These are phyloP conservation scores for Eumacrocentrus americanus DNA, from an alignment of 2,888 invertebrate species.

Conservation along the genomic window DNA sequence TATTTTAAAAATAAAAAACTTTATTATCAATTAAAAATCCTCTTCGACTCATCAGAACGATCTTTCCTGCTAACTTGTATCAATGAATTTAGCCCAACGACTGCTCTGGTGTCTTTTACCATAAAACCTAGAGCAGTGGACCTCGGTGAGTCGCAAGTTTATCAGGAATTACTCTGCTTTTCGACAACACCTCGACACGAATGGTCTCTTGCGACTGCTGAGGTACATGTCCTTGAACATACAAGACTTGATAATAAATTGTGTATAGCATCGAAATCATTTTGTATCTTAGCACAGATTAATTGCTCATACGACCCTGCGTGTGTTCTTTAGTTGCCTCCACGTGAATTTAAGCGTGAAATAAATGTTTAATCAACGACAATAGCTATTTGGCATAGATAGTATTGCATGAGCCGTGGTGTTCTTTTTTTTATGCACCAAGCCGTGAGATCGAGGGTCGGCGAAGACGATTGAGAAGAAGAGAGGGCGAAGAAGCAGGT, in stretches of 20 bases:
- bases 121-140: conserved; percentile 59
- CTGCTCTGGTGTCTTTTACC: conserved; percentile 59
- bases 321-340: background rate
- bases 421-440: conserved; percentile 43
- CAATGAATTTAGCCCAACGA: conserved; percentile 56
- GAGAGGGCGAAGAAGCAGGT: conserved; percentile 53
- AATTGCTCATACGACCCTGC: background rate
- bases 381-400: conserved; percentile 55
- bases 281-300: background rate
- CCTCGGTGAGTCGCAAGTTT: conserved; percentile 59
- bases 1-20: too few relatives aligned
- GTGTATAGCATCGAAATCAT: background rate
- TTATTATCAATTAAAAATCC: conserved; percentile 2
- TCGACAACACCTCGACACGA: conserved; percentile 58
- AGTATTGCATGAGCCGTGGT: conserved; percentile 22
- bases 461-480: conserved; percentile 54
- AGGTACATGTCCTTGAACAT: conserved; percentile 56
- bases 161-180: conserved; percentile 61
- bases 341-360: too few relatives aligned
- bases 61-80: conserved; percentile 28
- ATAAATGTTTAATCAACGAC: too few relatives aligned
- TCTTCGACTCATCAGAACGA: conserved; percentile 40
- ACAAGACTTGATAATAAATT: background rate
- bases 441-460: conserved; percentile 59
- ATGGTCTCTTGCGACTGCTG: conserved; percentile 56